Evolutionary conservation across 2,797 vertebrate species (phyloP).

Genomic region (Sorex maritimensis): DNA sequence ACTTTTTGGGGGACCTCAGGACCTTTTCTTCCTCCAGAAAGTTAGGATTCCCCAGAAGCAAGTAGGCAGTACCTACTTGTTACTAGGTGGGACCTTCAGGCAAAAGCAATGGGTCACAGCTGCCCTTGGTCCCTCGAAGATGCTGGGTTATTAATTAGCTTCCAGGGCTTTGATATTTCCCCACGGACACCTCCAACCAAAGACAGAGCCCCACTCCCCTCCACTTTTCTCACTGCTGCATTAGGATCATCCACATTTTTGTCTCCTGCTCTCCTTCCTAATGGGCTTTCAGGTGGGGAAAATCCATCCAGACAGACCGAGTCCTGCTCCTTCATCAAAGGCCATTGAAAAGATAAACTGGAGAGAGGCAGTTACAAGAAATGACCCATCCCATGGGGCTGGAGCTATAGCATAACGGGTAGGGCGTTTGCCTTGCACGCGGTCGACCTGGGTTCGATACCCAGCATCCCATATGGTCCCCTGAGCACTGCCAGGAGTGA

Average conservation of each 20-base stretch:
- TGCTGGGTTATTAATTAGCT: conserved; percentile 74
- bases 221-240: neutral
- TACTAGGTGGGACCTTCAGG: conserved; percentile 26
- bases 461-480: no score
- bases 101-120: neutral
- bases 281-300: conserved; percentile 67
- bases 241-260: conserved; percentile 70
- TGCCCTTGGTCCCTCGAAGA: neutral
- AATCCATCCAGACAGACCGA: conserved; percentile 69
- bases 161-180: conserved; percentile 72
- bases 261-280: conserved; percentile 49
- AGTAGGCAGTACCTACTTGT: conserved; percentile 1
- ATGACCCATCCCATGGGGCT: conserved; percentile 34
- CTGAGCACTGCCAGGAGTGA: no score
- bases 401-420: no score
- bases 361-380: conserved; percentile 66
- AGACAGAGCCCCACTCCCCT: neutral
- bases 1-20: neutral
- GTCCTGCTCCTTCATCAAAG: conserved; percentile 70
- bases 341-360: conserved; percentile 85
- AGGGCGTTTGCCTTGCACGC: no score
- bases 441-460: no score
- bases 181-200: conserved; percentile 16
- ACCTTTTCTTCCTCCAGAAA: neutral
- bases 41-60: neutral